Conservation (phyloP, 2,797 vertebrate species). For the Erithacus rubecula region DNA sequence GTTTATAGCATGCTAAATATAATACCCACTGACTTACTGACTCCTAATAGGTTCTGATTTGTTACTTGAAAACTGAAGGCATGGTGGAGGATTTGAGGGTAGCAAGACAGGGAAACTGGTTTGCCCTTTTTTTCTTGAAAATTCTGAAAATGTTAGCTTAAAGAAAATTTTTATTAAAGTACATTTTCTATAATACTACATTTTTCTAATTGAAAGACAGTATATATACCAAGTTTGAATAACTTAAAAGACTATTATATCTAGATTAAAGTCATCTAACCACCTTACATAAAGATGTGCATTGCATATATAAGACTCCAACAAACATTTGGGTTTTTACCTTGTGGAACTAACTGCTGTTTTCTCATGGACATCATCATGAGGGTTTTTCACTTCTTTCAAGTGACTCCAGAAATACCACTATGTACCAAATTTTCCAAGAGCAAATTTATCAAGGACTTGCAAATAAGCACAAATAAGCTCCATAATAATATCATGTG, state of each 20-base stretch:
- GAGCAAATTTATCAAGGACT: background rate
- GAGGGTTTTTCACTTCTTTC: background rate
- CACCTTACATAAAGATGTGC: background rate
- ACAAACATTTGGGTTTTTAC: background rate
- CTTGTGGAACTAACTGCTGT: background rate
- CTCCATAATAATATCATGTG: background rate
- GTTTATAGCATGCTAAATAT: background rate
- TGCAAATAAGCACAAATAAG: background rate
- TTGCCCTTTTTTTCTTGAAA: background rate
- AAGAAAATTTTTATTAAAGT: background rate
- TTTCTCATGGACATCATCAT: background rate
- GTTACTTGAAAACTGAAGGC: background rate
- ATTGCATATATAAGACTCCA: background rate
- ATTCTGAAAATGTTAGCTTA: background rate
- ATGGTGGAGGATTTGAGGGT: background rate
- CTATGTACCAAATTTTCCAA: background rate
- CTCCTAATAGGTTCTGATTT: background rate
- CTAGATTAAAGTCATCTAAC: background rate
- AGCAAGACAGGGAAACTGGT: background rate
- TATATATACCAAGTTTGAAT: background rate
- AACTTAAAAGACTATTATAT: background rate
- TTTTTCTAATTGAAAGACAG: background rate
- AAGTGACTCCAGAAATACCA: background rate
- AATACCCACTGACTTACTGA: background rate
- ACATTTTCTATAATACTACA: background rate